Evolutionary conservation across 2,888 invertebrate species (phyloP).

Genomic region (Standfussiana lucernea): DNA sequence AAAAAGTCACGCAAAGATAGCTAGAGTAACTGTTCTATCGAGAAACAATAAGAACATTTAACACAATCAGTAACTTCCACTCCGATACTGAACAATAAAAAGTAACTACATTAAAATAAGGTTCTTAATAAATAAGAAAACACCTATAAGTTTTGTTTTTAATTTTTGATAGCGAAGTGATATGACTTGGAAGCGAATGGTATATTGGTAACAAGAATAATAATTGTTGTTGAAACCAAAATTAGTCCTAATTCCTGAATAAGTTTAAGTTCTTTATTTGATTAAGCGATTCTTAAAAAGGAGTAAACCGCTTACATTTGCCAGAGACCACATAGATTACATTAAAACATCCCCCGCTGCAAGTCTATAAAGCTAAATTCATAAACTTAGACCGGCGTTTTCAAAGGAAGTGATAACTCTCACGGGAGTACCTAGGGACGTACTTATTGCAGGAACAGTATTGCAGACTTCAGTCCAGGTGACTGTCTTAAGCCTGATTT

Average conservation of each 20-base stretch:
- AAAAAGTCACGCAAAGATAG: neutral
- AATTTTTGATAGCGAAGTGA: neutral
- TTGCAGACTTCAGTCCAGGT: neutral
- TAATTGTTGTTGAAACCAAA: neutral
- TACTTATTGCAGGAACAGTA: conserved; percentile 1
- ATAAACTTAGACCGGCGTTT: conserved; percentile 15
- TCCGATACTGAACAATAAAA: neutral
- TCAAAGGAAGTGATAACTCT: conserved; percentile 47
- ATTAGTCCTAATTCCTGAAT: neutral
- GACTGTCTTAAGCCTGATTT: conserved; percentile 10
- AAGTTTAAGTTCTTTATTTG: neutral
- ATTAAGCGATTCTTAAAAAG: neutral
- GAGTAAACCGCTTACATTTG: neutral
- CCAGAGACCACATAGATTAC: neutral
- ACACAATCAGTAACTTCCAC: neutral
- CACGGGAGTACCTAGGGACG: neutral
- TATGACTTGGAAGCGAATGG: too few species aligned
- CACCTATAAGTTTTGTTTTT: neutral
- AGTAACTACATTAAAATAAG: neutral
- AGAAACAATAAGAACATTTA: neutral
- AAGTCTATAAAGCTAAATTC: conserved; percentile 20
- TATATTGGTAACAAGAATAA: neutral
- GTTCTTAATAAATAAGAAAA: neutral
- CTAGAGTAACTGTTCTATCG: neutral
- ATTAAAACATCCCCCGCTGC: neutral